Evolutionary conservation across 2,113 vertebrate species (phyloP).

Genomic region (Poecilia latipinna): DNA sequence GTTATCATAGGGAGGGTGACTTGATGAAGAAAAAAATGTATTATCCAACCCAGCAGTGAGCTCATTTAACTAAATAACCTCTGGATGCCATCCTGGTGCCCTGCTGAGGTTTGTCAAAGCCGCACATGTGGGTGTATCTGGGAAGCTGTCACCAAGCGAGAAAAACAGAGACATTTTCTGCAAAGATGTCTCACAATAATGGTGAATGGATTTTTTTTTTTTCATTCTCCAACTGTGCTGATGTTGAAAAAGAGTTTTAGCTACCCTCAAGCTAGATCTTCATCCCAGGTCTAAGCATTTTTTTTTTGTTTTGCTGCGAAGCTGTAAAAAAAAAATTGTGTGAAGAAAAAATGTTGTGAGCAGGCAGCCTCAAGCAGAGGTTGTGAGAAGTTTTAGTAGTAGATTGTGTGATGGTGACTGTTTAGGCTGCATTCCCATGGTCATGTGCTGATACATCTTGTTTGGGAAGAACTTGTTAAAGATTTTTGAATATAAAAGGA

Average conservation of each 20-base stretch:
- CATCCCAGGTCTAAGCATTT: constrained; percentile 22
- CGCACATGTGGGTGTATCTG: constrained; percentile 42
- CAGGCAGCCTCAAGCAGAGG: constrained; percentile 39
- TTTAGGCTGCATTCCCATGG: constrained; percentile 24
- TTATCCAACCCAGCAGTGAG: constrained; percentile 14
- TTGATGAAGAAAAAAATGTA: constrained; percentile 6
- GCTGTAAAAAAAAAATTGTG: constrained; percentile 35
- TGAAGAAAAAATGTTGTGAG: constrained; percentile 44
- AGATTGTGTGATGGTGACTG: constrained; percentile 31
- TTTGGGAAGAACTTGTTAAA: constrained; percentile 2
- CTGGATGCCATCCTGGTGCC: constrained; percentile 34
- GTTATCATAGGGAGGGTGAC: constrained; percentile 34
- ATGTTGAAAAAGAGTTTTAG: constrained; percentile 41
- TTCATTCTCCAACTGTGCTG: constrained; percentile 46
- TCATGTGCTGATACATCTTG: constrained; percentile 16
- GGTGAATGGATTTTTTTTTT: constrained; percentile 34
- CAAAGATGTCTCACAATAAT: constrained; percentile 19
- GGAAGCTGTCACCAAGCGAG: constrained; percentile 45
- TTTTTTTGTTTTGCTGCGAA: constrained; percentile 31
- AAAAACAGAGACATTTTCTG: constrained; percentile 19
- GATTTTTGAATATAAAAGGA: not conserved
- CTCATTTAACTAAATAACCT: constrained; percentile 35
- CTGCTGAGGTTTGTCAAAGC: constrained; percentile 49
- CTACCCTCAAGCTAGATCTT: constrained; percentile 41
- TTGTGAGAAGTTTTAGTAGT: constrained; percentile 46